Evolutionary conservation across 2,113 vertebrate genomes (phyloP), one percentile per base, ranked within the genome.

Genomic region (Otolemur garnettii): DNA sequence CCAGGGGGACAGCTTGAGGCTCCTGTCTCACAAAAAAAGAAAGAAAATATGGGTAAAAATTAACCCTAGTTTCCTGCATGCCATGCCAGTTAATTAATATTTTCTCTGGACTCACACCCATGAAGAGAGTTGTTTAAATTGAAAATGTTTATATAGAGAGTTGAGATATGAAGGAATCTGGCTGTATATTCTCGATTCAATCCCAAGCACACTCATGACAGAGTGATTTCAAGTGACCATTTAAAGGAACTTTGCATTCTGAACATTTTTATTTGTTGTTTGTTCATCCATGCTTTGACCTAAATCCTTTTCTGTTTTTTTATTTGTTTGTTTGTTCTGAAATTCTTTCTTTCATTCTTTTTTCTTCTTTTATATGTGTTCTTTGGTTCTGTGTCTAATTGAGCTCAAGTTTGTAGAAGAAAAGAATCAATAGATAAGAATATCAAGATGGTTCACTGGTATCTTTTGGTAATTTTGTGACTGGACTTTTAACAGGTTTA

Each of bases 401-500:
- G 26, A 91, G 24, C 35, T 78, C 35, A 66, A 60, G 21, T 30
- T 84, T 96, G n/a, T 17, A 90, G 59, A 68, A 90, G 59, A 77
- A 96, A 78, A 79, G 55, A 97, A 83, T 81, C 35, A 78, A 21
- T 50, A 90, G 74, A 75, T 91, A 75, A 72, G 92, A 89, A 75
- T 50, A 50, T 62, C 22, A 57, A 94, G 74, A 77, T 15, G 2
- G 0, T 55, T 30, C 35, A 30, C 19, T 42, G 15, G 30, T 92
- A 66, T 5, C 30, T 81, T 85, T 95, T 81, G 60, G 24, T 85
- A 83, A 7, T 92, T 97, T 94, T 94, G 35, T 71, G 7, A 53
- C 26, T 97, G 81, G 26, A 77, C 79, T 93, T 92, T 92, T 96
- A 97, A 80, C 97, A 99, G 99, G 78, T 96, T 30, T 97, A 62